Conservation (phyloP, 2,888 invertebrate species). For the Drosophila paranaensis region DNA sequence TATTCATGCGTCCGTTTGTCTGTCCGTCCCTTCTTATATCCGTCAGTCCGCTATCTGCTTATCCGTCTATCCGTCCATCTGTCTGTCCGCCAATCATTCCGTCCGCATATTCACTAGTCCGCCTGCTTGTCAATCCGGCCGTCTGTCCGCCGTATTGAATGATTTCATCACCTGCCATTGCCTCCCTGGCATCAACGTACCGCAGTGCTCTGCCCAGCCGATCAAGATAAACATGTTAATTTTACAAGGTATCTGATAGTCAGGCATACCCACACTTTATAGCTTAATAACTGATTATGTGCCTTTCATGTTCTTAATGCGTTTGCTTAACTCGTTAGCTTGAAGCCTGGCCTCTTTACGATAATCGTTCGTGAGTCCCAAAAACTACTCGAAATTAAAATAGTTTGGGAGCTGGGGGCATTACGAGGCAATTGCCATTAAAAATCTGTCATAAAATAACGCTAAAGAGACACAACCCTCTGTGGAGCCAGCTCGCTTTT, state of each 20-base stretch:
- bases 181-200: constrained; percentile 1
- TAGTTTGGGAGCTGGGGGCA: constrained; percentile 4
- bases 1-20: too few species aligned
- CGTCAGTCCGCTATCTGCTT: too few species aligned
- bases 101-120: neutral
- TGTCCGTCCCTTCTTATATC: neutral
- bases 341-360: neutral
- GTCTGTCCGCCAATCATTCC: neutral
- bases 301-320: neutral
- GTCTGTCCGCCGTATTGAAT: constrained; percentile 7
- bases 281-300: neutral
- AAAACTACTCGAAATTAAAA: constrained; percentile 6
- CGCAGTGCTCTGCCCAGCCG: neutral
- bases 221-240: neutral
- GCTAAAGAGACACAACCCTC: constrained; percentile 10
- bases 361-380: constrained; percentile 5
- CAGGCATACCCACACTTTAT: too few species aligned
- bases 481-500: constrained; percentile 10
- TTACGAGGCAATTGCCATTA: constrained; percentile 9
- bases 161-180: constrained; percentile 40
- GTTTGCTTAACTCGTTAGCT: neutral
- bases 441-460: constrained; percentile 13
- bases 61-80: neutral
- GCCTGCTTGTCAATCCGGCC: neutral
- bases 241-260: neutral